Base-by-base conservation (phyloP, 2,888 invertebrate genomes). In the Andrena camellia region DNA sequence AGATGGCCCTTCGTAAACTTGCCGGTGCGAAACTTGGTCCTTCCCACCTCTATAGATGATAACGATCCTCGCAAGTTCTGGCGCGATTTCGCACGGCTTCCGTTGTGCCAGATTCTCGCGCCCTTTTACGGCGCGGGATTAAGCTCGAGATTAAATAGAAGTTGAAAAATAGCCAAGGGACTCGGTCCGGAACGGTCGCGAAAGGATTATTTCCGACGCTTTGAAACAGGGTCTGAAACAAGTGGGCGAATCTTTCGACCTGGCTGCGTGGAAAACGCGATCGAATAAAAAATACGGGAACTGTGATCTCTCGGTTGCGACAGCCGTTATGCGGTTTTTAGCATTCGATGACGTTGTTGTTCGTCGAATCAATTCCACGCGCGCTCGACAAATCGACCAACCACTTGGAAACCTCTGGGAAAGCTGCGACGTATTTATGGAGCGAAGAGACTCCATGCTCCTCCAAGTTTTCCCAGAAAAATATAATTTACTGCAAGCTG, bases 1-100 rank as follows among this genome's bases (percentile, higher is more conserved):
- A 84, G 78, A 67, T 76, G 62, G 62, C 73, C 71, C 69, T 70
- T 42, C 62, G 80, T 71, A 76, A 83, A 84, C 78, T 86, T 67
- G 33, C 67, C 20, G 62, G 52, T 29, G 42, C 33, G 72, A 50
- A 86, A 86, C 52, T 87, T 82, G 29, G 50, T 52, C 23, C 54
- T 60, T 69, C 64, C 64, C 54, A 60, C 76, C 42, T 75, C 35
- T 64, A 20, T 50, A 17, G 64, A 48, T 26, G 73, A 29, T 67
- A 72, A 81, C 78, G 66, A 77, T 74, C 72, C 71, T 20, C 20
- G 42, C 4, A 71, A 69, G 13, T 64, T 60, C 42, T 59, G 78
- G 64, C 75, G 31, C 73, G 67, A 77, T 83, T 74, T 71, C 23
- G 26, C 33, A 8, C 10, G 20, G 8, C 72, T 73, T 6, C 54